Percentiles rank a stretch among this genome's conserved stretches.
These are phyloP conservation scores for Zoanthus gigantus DNA, from an alignment of 92 coral and sea anemone species.

Conservation along the genomic window DNA sequence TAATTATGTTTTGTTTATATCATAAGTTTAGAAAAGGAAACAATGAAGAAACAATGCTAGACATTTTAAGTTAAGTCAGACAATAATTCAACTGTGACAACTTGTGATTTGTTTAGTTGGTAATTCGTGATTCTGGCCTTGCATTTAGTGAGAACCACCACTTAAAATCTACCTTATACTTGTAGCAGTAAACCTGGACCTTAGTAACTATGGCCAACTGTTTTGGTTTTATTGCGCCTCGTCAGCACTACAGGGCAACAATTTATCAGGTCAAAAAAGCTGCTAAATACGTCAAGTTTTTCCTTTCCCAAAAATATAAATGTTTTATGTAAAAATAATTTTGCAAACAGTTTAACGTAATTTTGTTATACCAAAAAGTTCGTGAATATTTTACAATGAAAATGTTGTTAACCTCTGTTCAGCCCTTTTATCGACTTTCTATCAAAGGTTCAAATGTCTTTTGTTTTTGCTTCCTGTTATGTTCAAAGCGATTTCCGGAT, in stretches of 20 bases:
- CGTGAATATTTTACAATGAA: neutral
- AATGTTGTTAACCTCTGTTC: conserved; percentile 1
- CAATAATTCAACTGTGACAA: neutral
- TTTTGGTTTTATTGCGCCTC: neutral
- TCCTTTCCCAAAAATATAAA: neutral
- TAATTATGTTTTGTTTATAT: neutral
- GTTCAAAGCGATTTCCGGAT: neutral
- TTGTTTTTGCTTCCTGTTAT: conserved; percentile 11
- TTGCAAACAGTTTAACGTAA: neutral
- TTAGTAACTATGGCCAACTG: no score
- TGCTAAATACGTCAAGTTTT: neutral
- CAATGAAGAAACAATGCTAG: neutral
- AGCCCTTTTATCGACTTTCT: neutral
- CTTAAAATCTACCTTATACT: no score
- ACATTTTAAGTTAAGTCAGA: neutral
- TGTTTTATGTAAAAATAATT: no score
- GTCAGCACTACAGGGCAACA: neutral
- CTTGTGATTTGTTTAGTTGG: neutral
- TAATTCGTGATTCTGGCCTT: no score
- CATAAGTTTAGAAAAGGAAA: neutral
- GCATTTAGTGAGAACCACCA: no score
- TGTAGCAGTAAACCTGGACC: no score
- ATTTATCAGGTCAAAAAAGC: neutral
- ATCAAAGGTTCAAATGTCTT: neutral
- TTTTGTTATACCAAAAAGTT: neutral